phyloP scores from a whole-genome alignment of 1,140 invertebrate species.

The Samia ricini region DNA sequence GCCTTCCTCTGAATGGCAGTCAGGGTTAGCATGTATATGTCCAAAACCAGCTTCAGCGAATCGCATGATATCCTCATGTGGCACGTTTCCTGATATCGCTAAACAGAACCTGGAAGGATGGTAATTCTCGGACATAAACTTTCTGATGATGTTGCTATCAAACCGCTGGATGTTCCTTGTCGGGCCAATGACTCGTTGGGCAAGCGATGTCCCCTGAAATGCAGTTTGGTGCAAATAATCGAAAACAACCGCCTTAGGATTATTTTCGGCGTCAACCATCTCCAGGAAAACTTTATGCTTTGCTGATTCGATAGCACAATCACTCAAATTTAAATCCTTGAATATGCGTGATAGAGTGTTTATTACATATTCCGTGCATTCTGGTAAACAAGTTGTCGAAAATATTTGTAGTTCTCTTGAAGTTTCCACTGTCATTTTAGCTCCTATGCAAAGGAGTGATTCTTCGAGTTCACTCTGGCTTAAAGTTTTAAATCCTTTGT shows the following conservation, averaged over 20 bases:
- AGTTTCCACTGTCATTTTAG: conserved; percentile 86
- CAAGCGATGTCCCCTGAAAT: conserved; percentile 84
- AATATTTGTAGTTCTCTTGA: conserved; percentile 88
- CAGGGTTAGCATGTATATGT: conserved; percentile 15
- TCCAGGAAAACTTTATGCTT: conserved; percentile 83
- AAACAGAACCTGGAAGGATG: conserved; percentile 90
- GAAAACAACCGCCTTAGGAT: conserved; percentile 85
- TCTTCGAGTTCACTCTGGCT: conserved; percentile 82
- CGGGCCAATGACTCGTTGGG: conserved; percentile 85
- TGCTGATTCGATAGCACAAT: conserved; percentile 82
- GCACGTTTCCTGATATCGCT: conserved; percentile 91
- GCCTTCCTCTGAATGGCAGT: conserved; percentile 14
- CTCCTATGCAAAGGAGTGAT: conserved; percentile 84
- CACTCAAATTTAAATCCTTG: conserved; percentile 81
- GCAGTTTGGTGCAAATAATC: conserved; percentile 87
- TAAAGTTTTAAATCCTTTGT: conserved; percentile 84
- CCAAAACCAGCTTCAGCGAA: conserved; percentile 69
- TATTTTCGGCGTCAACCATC: conserved; percentile 81
- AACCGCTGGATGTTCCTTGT: conserved; percentile 84
- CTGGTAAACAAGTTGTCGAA: conserved; percentile 83
- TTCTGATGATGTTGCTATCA: conserved; percentile 80
- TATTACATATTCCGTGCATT: conserved; percentile 79
- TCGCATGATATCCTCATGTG: conserved; percentile 86
- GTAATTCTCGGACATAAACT: conserved; percentile 91
- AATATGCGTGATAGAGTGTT: conserved; percentile 82